phyloP scores from a whole-genome alignment of 2,888 invertebrate species.

The Nezara viridula region DNA sequence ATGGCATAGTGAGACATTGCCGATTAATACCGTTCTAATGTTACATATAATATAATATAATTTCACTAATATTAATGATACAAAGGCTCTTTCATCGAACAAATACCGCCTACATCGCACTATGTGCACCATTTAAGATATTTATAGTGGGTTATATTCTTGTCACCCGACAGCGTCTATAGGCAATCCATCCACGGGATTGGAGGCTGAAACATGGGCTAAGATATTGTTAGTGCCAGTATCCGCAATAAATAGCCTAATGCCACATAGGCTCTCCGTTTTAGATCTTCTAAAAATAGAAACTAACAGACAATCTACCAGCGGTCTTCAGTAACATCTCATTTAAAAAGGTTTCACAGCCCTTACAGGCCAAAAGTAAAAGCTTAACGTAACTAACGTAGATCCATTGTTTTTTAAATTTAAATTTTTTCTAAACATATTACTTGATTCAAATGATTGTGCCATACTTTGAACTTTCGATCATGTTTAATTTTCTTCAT shows the following conservation, averaged over 20 bases:
- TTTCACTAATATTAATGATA: neutral
- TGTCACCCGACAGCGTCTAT: neutral
- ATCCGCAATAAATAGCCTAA: conserved; percentile 40
- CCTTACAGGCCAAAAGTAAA: neutral
- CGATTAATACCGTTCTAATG: no score
- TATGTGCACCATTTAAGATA: neutral
- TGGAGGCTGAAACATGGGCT: neutral
- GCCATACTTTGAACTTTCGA: no score
- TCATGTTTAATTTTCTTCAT: no score
- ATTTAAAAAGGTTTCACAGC: neutral
- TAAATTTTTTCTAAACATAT: no score
- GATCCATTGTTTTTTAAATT: no score
- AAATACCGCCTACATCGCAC: neutral
- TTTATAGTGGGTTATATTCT: neutral
- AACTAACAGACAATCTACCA: neutral
- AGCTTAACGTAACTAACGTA: no score
- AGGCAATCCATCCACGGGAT: conserved; percentile 1
- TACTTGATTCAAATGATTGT: no score
- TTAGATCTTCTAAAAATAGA: conserved; percentile 37
- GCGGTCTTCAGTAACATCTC: neutral
- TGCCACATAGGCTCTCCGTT: conserved; percentile 1
- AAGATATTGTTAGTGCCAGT: conserved; percentile 42
- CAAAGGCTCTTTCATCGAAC: neutral
- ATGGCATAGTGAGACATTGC: no score
- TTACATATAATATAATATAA: neutral